phyloP scores from a whole-genome alignment of 2,888 invertebrate genomes.

The Drosophila atripex region DNA sequence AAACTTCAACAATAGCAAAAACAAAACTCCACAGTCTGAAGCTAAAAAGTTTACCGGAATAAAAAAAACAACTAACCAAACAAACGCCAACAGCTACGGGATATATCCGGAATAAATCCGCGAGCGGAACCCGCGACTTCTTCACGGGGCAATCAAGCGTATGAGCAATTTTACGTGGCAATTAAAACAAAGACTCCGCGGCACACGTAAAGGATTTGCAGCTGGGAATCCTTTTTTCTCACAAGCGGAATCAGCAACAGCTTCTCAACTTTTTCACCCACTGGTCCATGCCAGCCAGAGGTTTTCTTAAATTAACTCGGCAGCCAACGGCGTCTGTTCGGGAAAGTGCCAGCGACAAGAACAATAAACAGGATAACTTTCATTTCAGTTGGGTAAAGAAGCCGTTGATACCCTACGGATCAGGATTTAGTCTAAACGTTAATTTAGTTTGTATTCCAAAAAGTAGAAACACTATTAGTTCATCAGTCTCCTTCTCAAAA shows the following conservation, averaged over 20 bases:
- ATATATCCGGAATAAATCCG: constrained; percentile 25
- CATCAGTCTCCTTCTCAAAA: too few species aligned
- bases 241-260: constrained; percentile 42
- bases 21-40: constrained; percentile 32
- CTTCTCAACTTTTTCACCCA: constrained; percentile 42
- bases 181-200: constrained; percentile 71
- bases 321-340: constrained; percentile 38
- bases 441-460: too few species aligned
- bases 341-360: constrained; percentile 43
- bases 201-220: constrained; percentile 70
- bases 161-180: constrained; percentile 78
- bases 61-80: constrained; percentile 34
- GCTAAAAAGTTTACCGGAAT: constrained; percentile 26
- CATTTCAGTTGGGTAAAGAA: rapidly evolving
- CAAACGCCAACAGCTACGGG: constrained; percentile 51
- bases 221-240: constrained; percentile 51
- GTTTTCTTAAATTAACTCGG: constrained; percentile 79
- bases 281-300: constrained; percentile 36
- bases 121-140: constrained; percentile 52
- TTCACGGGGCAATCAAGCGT: constrained; percentile 75
- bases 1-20: constrained; percentile 59
- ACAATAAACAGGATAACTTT: constrained; percentile 40
- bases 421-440: not conserved
- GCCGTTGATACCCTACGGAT: constrained; percentile 3
- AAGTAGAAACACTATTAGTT: too few species aligned